Conservation (phyloP, 2,888 invertebrate species). For the Cryptops parisi region DNA sequence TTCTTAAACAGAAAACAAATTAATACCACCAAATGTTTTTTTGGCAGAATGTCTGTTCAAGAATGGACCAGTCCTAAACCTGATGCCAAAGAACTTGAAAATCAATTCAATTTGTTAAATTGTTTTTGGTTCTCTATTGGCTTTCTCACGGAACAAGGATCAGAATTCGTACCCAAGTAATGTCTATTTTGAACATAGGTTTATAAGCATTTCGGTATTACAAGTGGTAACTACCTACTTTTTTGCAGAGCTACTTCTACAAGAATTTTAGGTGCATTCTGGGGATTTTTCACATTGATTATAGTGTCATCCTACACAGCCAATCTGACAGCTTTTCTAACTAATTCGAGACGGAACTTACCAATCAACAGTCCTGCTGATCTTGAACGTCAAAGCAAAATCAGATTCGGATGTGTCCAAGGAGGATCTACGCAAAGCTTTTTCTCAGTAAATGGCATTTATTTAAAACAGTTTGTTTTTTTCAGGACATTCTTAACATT, state of each 20-base stretch:
- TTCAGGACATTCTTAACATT: too few relatives aligned
- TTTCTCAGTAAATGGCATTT: too few relatives aligned
- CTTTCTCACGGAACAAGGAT: slow-evolving; percentile 89
- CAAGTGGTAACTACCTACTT: too few relatives aligned
- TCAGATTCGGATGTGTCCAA: slow-evolving; percentile 86
- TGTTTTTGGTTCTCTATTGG: slow-evolving; percentile 97
- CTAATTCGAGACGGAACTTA: slow-evolving; percentile 82
- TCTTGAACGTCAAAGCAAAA: slow-evolving; percentile 87
- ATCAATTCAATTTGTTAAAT: slow-evolving; percentile 83
- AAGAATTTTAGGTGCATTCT: slow-evolving; percentile 73
- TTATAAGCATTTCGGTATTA: too few relatives aligned
- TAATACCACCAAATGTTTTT: too few relatives aligned
- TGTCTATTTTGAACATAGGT: background rate
- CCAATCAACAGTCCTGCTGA: slow-evolving; percentile 94
- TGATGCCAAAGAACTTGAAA: slow-evolving; percentile 62
- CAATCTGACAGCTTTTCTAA: slow-evolving; percentile 84
- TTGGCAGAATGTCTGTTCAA: too few relatives aligned
- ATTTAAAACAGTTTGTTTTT: too few relatives aligned
- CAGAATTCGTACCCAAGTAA: slow-evolving; percentile 90
- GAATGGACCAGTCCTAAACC: too few relatives aligned
- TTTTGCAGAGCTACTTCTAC: slow-evolving; percentile 63
- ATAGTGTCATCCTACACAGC: slow-evolving; percentile 96
- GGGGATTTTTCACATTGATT: slow-evolving; percentile 89
- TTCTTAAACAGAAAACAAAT: too few relatives aligned
- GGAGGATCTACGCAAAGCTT: slow-evolving; percentile 90